Conservation (phyloP, 1,140 invertebrate genomes). For the Aphelinus certus region DNA sequence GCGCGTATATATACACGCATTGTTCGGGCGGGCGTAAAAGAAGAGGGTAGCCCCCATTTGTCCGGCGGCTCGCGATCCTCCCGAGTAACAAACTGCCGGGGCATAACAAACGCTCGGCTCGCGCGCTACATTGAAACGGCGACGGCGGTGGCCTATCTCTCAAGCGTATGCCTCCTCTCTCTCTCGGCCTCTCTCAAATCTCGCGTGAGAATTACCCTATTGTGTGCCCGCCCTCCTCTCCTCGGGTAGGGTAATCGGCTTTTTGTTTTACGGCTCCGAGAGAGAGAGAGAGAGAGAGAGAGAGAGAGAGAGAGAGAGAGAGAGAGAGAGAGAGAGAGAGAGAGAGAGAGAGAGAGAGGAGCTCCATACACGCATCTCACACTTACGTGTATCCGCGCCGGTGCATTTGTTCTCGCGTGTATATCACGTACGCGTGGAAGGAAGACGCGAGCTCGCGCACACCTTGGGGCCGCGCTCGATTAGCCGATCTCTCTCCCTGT, state of each 20-base stretch:
- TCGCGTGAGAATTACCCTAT: slow-evolving; percentile 68
- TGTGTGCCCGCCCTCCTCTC: slow-evolving; percentile 49
- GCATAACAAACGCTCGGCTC: slow-evolving; percentile 58
- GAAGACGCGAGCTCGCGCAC: no score
- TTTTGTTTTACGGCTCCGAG: slow-evolving; percentile 59
- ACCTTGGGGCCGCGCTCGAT: slow-evolving; percentile 27
- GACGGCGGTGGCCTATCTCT: slow-evolving; percentile 56
- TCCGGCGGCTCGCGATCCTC: slow-evolving; percentile 15
- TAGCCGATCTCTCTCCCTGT: slow-evolving; percentile 28
- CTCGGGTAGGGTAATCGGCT: slow-evolving; percentile 61
- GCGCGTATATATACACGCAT: not conserved
- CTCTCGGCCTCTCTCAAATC: slow-evolving; percentile 63
- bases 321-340: no score
- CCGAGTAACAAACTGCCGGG: slow-evolving; percentile 57
- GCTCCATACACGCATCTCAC: no score
- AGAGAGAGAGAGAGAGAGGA: no score
- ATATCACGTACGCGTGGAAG: no score
- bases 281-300: no score
- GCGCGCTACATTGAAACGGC: slow-evolving; percentile 63
- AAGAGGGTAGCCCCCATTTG: slow-evolving; percentile 30
- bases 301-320: no score
- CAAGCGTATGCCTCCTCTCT: slow-evolving; percentile 45
- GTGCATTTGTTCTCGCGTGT: no score
- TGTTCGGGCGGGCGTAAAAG: slow-evolving; percentile 23
- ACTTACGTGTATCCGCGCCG: no score